A percentile compares a stretch with the other conserved stretches of the same genome.
Evolutionary conservation across 1,140 invertebrate species (phyloP).

Genomic region (Drosophila ogumai): DNA sequence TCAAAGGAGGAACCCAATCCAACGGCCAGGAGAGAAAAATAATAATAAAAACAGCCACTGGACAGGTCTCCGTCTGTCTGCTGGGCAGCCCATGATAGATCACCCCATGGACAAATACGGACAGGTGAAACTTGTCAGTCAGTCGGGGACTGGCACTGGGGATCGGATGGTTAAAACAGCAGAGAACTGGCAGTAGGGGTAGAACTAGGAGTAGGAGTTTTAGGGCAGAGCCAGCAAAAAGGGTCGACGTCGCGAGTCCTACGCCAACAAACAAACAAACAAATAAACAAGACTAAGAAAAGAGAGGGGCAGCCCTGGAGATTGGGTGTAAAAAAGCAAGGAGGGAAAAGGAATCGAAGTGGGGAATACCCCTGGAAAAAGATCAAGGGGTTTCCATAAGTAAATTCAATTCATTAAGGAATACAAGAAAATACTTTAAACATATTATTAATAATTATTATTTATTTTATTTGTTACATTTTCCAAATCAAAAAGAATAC

Average conservation of each 20-base stretch:
- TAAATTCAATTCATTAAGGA: too few relatives aligned
- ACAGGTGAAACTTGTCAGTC: slow-evolving; percentile 83
- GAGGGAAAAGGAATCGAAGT: slow-evolving; percentile 10
- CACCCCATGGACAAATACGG: slow-evolving; percentile 80
- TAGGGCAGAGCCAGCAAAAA: slow-evolving; percentile 50
- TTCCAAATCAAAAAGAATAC: background rate
- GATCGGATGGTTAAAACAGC: slow-evolving; percentile 17
- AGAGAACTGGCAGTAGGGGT: slow-evolving; percentile 4
- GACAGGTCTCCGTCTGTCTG: slow-evolving; percentile 45
- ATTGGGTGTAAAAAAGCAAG: slow-evolving; percentile 46
- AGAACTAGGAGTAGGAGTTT: slow-evolving; percentile 5
- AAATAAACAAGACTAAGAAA: slow-evolving; percentile 42
- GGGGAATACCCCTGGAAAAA: background rate
- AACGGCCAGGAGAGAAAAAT: slow-evolving; percentile 39
- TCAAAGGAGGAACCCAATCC: slow-evolving; percentile 2
- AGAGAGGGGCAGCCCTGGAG: slow-evolving; percentile 33
- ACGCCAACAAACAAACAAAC: slow-evolving; percentile 73
- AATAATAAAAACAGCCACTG: slow-evolving; percentile 35
- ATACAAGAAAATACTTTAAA: background rate
- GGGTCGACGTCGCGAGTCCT: slow-evolving; percentile 71
- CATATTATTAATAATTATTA: background rate
- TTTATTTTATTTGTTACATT: background rate
- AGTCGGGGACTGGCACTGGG: slow-evolving; percentile 29
- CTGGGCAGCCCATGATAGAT: slow-evolving; percentile 68
- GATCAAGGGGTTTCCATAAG: too few relatives aligned